Evolutionary conservation across 2,797 vertebrate species (phyloP), one percentile per base, ranked within the genome.

Genomic region (Helicolenus hilgendorfi): DNA sequence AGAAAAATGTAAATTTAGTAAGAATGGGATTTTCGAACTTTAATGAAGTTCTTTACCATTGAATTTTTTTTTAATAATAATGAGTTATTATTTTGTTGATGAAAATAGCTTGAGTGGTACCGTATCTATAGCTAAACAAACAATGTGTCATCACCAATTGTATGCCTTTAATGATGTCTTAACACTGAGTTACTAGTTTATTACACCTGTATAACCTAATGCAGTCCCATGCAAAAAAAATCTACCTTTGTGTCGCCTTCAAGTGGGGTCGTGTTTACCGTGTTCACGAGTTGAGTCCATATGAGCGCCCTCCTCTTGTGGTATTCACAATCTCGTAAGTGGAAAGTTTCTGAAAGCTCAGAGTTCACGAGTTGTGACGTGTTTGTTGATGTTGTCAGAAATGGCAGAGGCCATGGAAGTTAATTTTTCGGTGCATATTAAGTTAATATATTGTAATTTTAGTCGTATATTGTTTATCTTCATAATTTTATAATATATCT

Each of bases 181-280:
- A 5, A 41, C 13, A 63, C 31, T n/a, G 38, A 38, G 10, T 71
- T 59, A 55, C 22, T 33, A 35, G 33, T 71, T 82, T 49, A 84
- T 58, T 20, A 53, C 82, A 87, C 27, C 14, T 59, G 38, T 71
- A 36, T 26, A 81, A 68, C 59, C 5, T 38, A 38, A 70, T 71
- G 11, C 5, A 64, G 64, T 81, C 58, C n/a, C 9, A 53, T 22
- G 35, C 38, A 45, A 65, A 90, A 81, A 79, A 89, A 89, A 85
- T 49, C n/a, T 20, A 65, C 59, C 67, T 55, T 72, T 38, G 33
- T 45, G 18, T n/a, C 68, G 0, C 45, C 45, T 49, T 49, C 45
- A 49, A 20, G 20, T 1, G 45, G 45, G 45, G 45, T 49, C 18
- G 7, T 20, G 45, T 49, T 49, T 49, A 49, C 7, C 45, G 7